Conservation (phyloP, 2,113 vertebrate species). For the Apodemus sylvaticus region DNA sequence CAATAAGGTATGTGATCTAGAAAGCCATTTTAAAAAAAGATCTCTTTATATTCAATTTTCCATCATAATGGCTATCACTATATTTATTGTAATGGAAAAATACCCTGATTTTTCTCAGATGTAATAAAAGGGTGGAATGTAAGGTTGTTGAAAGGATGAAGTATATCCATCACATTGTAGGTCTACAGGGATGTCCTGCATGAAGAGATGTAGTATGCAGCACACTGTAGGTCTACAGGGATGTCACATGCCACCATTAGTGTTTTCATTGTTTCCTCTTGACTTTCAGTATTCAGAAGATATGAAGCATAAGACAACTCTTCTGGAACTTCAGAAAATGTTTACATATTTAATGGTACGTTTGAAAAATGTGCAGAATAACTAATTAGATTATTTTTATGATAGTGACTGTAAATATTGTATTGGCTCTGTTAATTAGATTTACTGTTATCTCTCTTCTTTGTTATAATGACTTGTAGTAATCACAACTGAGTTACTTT, state of each 20-base stretch:
- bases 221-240: neutral
- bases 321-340: conserved; percentile 99
- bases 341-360: conserved; percentile 99
- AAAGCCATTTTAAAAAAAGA: neutral
- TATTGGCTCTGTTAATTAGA: neutral
- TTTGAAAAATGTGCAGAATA: conserved; percentile 31
- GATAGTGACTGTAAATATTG: neutral
- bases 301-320: conserved; percentile 99
- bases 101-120: conserved; percentile 4
- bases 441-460: neutral
- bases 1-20: neutral
- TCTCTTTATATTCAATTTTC: neutral
- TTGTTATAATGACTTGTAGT: conserved; percentile 17
- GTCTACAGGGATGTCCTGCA: no score
- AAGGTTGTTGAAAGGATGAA: no score
- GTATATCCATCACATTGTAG: no score
- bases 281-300: conserved; percentile 95
- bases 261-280: conserved; percentile 56
- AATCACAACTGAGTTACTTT: neutral
- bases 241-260: neutral
- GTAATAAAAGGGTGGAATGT: neutral
- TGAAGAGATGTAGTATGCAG: no score
- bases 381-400: neutral
- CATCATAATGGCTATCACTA: neutral
- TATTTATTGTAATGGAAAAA: conserved; percentile 14